Evolutionary conservation across 2,888 invertebrate species (phyloP), one percentile per base, ranked within the genome.

Genomic region (Luperina nickerlii): DNA sequence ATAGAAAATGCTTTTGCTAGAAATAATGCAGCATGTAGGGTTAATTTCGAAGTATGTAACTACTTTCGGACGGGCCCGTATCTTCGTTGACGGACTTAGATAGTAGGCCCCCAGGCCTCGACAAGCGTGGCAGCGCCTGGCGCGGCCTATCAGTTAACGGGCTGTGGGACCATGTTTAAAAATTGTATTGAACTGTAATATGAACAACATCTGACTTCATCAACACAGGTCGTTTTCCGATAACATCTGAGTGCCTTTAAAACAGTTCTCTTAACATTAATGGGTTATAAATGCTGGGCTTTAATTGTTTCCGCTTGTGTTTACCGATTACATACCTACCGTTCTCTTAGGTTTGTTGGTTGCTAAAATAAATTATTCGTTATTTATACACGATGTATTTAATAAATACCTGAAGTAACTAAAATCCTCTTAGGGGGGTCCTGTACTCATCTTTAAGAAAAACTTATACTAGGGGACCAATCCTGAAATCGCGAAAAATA

Each of bases 241-340:
- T 76, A n/a, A 54, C 9, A 8, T 54, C 63, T 27, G 51, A 54
- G 48, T 42, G 24, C 18, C 27, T 8, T 32, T 54, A 18, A 24
- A 76, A 18, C 9, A 15, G 20, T 27, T 42, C 42, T 65, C 7
- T 54, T 15, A 54, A 78, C 20, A 5, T 77, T 13, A 54, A 63
- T 76, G 51, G 63, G 51, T 18, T 27, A 63, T 76, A 76, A 75
- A 76, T 74, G 60, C n/a, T 42, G 24, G 24, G 32, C 0, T 76
- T 54, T 54, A 54, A 32, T 77, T 45, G 51, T 45, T 63, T 76
- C 62, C 27, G 76, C 51, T 24, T 18, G 42, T 76, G 77, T 63
- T 51, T 18, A 63, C 51, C 15, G 24, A 42, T 42, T 32, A 42
- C 20, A 7, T 42, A 63, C 60, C 4, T 42, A 63, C 13, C 13